Percentiles rank a stretch among this genome's conserved stretches.
Evolutionary conservation across 2,888 invertebrate genomes (phyloP).

Genomic region (Brenthis ino): DNA sequence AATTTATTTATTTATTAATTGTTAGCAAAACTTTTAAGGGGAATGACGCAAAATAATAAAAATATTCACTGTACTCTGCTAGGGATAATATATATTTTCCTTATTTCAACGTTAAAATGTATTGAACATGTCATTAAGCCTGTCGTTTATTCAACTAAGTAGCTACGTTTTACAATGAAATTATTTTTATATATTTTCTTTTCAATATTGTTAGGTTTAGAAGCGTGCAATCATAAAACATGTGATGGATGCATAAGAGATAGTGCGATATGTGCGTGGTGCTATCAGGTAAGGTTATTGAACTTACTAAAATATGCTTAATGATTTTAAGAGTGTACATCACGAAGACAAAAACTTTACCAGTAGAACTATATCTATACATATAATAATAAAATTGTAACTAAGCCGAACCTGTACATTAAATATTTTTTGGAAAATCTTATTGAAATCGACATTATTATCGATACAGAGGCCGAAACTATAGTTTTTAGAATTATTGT

Average conservation of each 20-base stretch:
- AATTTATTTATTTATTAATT: too few relatives aligned
- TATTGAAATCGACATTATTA: too few relatives aligned
- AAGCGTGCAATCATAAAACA: constrained; percentile 50
- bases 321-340: neutral
- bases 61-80: too few relatives aligned
- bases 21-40: too few relatives aligned
- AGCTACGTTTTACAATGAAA: neutral
- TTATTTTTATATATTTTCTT: constrained; percentile 34
- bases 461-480: too few relatives aligned
- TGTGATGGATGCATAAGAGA: constrained; percentile 63
- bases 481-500: too few relatives aligned
- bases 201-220: constrained; percentile 28
- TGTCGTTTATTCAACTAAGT: constrained; percentile 1
- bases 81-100: constrained; percentile 1
- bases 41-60: too few relatives aligned
- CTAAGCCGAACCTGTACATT: too few relatives aligned
- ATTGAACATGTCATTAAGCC: neutral
- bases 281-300: constrained; percentile 51
- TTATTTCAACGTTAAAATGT: neutral
- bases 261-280: constrained; percentile 59
- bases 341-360: neutral
- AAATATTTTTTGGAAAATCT: too few relatives aligned
- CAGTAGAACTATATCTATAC: neutral
- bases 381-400: neutral
- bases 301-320: neutral